Evolutionary conservation across 2,113 vertebrate species (phyloP).

Genomic region (Sciurus niger): DNA sequence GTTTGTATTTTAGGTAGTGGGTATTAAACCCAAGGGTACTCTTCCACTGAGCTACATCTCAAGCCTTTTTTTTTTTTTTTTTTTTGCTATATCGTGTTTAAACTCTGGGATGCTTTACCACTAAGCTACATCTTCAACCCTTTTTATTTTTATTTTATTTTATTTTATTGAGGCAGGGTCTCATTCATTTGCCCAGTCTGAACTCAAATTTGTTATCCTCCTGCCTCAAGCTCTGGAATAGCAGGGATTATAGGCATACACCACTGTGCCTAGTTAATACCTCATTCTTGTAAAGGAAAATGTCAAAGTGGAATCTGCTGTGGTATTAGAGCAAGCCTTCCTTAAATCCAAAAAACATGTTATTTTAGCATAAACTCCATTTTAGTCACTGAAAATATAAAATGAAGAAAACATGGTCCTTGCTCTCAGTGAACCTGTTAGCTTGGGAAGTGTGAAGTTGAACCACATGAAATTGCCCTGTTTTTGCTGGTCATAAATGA

Average conservation of each 20-base stretch:
- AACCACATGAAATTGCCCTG: background rate
- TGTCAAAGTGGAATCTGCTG: background rate
- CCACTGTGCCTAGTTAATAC: background rate
- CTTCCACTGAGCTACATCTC: too few species aligned
- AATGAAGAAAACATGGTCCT: background rate
- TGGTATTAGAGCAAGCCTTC: background rate
- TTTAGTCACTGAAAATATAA: slow-evolving; percentile 42
- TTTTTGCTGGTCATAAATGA: slow-evolving; percentile 12
- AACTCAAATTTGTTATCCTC: too few species aligned
- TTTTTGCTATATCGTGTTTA: background rate
- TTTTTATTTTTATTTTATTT: too few species aligned
- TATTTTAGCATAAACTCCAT: background rate
- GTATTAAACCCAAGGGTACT: too few species aligned
- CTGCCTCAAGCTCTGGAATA: too few species aligned
- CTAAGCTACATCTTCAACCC: too few species aligned
- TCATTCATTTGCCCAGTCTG: too few species aligned
- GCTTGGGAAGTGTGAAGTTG: background rate
- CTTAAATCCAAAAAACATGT: slow-evolving; percentile 17
- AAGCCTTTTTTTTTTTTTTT: too few species aligned
- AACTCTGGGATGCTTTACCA: background rate
- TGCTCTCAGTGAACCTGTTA: background rate
- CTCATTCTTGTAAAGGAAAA: slow-evolving; percentile 15
- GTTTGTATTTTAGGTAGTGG: too few species aligned
- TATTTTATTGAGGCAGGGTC: too few species aligned
- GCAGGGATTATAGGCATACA: too few species aligned